phyloP scores from a whole-genome alignment of 2,113 vertebrate species.

The Cynocephalus volans region DNA sequence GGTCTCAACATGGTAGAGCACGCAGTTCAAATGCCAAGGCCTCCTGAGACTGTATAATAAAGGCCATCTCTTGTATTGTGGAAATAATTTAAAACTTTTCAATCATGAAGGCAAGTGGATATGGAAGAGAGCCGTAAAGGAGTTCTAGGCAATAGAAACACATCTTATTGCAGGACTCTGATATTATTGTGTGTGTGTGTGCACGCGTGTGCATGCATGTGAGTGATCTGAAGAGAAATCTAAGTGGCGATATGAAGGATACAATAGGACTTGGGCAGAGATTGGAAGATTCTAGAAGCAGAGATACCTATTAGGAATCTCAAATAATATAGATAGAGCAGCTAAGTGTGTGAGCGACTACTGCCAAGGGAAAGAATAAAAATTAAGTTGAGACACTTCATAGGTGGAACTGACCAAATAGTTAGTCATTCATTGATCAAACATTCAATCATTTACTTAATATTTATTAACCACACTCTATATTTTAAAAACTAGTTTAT shows the following conservation, averaged over 20 bases:
- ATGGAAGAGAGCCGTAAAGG: background rate
- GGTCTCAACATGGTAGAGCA: background rate
- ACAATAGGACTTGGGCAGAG: background rate
- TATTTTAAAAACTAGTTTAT: background rate
- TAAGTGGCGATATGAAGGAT: background rate
- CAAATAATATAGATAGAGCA: background rate
- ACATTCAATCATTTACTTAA: background rate
- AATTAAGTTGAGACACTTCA: background rate
- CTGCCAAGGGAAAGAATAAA: background rate
- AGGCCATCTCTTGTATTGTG: background rate
- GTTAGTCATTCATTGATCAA: background rate
- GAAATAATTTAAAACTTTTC: background rate
- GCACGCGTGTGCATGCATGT: background rate
- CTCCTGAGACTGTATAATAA: background rate
- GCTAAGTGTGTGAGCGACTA: background rate
- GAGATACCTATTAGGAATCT: background rate
- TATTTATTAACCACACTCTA: background rate
- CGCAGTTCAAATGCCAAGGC: background rate
- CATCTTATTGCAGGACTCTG: background rate
- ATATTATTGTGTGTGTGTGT: too few species aligned
- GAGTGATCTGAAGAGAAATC: background rate
- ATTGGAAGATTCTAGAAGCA: background rate
- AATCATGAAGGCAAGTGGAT: background rate
- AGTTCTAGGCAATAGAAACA: background rate
- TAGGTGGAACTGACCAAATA: background rate